Evolutionary conservation across 2,113 vertebrate genomes (phyloP).

Genomic region (Scalopus aquaticus): DNA sequence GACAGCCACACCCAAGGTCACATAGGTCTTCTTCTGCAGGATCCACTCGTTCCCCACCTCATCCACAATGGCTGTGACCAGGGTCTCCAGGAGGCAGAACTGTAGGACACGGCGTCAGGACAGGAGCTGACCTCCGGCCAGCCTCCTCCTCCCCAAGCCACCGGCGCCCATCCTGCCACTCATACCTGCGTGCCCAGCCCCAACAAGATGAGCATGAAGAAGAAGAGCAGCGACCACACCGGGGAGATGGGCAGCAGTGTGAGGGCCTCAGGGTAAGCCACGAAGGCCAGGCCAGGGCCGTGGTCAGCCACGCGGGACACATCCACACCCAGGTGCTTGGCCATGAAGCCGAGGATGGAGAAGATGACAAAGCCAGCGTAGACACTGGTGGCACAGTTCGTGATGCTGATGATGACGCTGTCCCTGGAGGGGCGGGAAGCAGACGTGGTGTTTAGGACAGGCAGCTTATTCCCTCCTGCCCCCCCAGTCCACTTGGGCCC

Average conservation of each 20-base stretch:
- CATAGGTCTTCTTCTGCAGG: slow-evolving; percentile 92
- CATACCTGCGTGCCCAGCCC: slow-evolving; percentile 97
- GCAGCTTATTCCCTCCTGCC: background rate
- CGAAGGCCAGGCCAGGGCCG: slow-evolving; percentile 95
- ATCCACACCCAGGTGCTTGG: slow-evolving; percentile 93
- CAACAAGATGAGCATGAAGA: slow-evolving; percentile 99
- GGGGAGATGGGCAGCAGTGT: slow-evolving; percentile 96
- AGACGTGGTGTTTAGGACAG: background rate
- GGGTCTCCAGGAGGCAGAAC: slow-evolving; percentile 97
- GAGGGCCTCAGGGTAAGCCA: slow-evolving; percentile 97
- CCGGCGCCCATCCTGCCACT: accelerated
- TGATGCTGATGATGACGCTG: slow-evolving; percentile 99
- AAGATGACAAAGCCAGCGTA: slow-evolving; percentile 99
- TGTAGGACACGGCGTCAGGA: slow-evolving; percentile 65
- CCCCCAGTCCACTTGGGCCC: background rate
- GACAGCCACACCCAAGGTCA: slow-evolving; percentile 93
- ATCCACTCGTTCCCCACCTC: slow-evolving; percentile 98
- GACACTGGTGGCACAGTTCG: slow-evolving; percentile 98
- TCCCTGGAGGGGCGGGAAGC: slow-evolving; percentile 86
- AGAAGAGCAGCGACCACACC: slow-evolving; percentile 97
- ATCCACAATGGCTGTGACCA: slow-evolving; percentile 97
- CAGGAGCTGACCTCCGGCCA: accelerated
- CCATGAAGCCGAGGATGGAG: slow-evolving; percentile 99
- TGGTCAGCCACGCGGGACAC: slow-evolving; percentile 97
- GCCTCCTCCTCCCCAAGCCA: background rate